Evolutionary conservation across 2,113 vertebrate genomes (phyloP), one percentile per base, ranked within the genome.

Genomic region (Turnix velox): DNA sequence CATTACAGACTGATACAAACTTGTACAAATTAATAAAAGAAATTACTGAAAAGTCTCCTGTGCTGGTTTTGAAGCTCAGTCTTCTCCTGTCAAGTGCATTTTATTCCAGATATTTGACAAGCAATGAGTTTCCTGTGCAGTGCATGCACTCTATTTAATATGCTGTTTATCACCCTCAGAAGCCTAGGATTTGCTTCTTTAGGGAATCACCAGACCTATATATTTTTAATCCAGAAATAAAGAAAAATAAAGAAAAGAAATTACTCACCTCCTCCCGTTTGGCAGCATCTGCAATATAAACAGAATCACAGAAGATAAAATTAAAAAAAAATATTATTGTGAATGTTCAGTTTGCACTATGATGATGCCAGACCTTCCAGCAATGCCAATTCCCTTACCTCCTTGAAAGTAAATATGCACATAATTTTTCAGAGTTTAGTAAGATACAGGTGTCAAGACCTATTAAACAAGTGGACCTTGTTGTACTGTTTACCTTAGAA

Each of bases 251-350:
- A 68, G 87, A 9, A 30, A 72, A 31, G 81, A 65, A 74, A 43
- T 69, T 30, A 78, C 92, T 95, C 57, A 95, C 96, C 62, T 89
- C 87, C 18, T 68, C 10, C 18, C 43, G 3, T 12, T 74, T 6
- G 18, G 35, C 84, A 87, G 74, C 89, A 59, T 55, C 92, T 96
- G 75, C 22, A 93, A 87, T 16, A 35, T 14, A 85, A 92, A 79
- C 81, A 92, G 48, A 89, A 68, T 35, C 12, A 87, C 18, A n/a
- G 43, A 75, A 82, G 49, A 51, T 58, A 57, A 75, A 76, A 77
- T 84, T 31, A 87, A 79, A 45, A 33, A 87, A 79, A 45, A 5
- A 1, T 12, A 7, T 5, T 28, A 33, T 49, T 72, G 48, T 20
- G 10, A 78, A 14, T 40, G 35, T n/a, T 42, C 4, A 14, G 5